Evolutionary conservation across 2,797 vertebrate genomes (phyloP).

Genomic region (Nothura maculosa): DNA sequence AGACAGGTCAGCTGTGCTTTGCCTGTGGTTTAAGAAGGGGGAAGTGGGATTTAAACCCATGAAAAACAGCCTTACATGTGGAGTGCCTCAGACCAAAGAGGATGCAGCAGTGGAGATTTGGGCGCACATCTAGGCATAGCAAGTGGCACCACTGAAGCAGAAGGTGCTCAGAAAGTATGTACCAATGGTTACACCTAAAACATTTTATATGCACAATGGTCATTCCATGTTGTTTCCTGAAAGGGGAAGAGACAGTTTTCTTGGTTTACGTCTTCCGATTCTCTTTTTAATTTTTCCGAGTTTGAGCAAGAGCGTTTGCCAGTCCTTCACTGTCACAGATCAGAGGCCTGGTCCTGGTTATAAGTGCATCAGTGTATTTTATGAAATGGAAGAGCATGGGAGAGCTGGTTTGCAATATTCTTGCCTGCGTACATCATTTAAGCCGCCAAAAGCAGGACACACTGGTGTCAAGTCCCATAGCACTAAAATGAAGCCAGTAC

Average conservation of each 20-base stretch:
- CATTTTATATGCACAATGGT: slow-evolving; percentile 35
- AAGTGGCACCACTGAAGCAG: slow-evolving; percentile 39
- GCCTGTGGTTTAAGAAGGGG: background rate
- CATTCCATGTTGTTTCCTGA: slow-evolving; percentile 47
- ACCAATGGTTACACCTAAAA: background rate
- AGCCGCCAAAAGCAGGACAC: background rate
- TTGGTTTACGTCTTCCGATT: slow-evolving; percentile 62
- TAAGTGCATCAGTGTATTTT: slow-evolving; percentile 49
- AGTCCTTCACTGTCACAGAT: slow-evolving; percentile 25
- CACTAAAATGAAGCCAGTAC: background rate
- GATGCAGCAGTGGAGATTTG: slow-evolving; percentile 57
- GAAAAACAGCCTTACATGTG: slow-evolving; percentile 23
- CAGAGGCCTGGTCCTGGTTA: slow-evolving; percentile 21
- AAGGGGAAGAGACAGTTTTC: slow-evolving; percentile 29
- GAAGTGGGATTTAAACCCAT: background rate
- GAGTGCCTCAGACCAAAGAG: slow-evolving; percentile 54
- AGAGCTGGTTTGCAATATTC: slow-evolving; percentile 8
- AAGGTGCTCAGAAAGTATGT: background rate
- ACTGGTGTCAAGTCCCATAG: background rate
- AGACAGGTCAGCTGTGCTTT: background rate
- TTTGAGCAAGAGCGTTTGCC: slow-evolving; percentile 41
- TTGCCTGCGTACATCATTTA: background rate
- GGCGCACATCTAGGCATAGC: slow-evolving; percentile 53
- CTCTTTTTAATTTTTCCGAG: slow-evolving; percentile 43
- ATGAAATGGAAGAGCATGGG: slow-evolving; percentile 42